Percentiles rank a stretch among this genome's conserved stretches.
Evolutionary conservation across 2,113 vertebrate genomes (phyloP).

Genomic region (Macaca mulatta): DNA sequence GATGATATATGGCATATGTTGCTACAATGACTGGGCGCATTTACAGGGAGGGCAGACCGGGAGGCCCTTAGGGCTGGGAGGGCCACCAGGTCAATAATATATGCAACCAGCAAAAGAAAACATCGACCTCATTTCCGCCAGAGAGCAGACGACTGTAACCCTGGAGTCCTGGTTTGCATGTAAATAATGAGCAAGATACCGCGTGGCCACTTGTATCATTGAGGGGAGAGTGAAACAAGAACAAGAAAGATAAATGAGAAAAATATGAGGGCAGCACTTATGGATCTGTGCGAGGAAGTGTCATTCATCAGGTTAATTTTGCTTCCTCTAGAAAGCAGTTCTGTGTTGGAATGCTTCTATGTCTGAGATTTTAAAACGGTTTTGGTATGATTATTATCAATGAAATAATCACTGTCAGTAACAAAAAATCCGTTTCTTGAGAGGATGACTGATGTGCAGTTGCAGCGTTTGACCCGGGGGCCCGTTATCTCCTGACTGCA

Average conservation of each 20-base stretch:
- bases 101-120: background rate
- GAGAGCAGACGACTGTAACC: background rate
- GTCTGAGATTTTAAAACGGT: background rate
- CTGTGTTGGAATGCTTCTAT: background rate
- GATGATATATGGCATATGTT: background rate
- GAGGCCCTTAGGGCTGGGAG: background rate
- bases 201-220: background rate
- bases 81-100: conserved; percentile 7
- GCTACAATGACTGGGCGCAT: background rate
- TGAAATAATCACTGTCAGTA: background rate
- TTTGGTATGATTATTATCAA: background rate
- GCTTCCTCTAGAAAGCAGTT: background rate
- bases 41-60: background rate
- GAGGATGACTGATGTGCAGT: background rate
- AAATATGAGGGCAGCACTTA: conserved; percentile 38
- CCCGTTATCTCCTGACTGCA: background rate
- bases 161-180: background rate
- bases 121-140: background rate
- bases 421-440: background rate
- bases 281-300: background rate
- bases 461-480: background rate
- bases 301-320: background rate
- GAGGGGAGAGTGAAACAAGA: background rate
- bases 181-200: background rate
- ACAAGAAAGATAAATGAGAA: conserved; percentile 32